Evolutionary conservation across 2,113 vertebrate species (phyloP).

Genomic region (Pristiophorus japonicus): DNA sequence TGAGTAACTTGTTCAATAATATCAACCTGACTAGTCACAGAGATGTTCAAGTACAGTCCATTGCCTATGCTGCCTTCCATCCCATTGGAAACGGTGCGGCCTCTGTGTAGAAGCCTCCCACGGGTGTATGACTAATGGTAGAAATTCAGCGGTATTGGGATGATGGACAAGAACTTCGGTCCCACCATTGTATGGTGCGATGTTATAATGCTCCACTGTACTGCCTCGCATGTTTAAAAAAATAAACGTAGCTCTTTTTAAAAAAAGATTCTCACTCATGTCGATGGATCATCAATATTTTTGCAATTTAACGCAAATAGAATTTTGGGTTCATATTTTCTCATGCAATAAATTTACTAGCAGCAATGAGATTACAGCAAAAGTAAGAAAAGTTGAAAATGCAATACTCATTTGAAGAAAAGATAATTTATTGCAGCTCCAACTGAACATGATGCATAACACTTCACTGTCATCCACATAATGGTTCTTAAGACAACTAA

Average conservation of each 20-base stretch:
- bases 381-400: not conserved
- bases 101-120: not conserved
- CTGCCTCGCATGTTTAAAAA: not conserved
- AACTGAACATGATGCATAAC: conserved; percentile 28
- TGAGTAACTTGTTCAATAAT: not conserved
- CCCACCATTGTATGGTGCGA: not conserved
- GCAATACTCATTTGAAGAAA: conserved; percentile 7
- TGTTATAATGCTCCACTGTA: not conserved
- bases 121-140: not conserved
- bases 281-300: not conserved
- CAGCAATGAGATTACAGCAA: not conserved
- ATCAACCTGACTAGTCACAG: not conserved
- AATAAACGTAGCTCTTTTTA: not conserved
- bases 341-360: not conserved
- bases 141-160: not conserved
- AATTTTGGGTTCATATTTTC: not conserved
- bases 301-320: not conserved
- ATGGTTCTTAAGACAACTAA: conserved; percentile 37
- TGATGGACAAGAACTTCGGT: not conserved
- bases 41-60: not conserved
- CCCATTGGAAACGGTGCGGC: not conserved
- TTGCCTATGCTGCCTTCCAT: not conserved
- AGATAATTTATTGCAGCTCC: conserved; percentile 7
- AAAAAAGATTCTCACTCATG: too few relatives aligned
- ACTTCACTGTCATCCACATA: conserved; percentile 38